A percentile compares a stretch with the other conserved stretches of the same genome.
Evolutionary conservation across 2,113 vertebrate genomes (phyloP).

Genomic region (Anhinga anhinga): DNA sequence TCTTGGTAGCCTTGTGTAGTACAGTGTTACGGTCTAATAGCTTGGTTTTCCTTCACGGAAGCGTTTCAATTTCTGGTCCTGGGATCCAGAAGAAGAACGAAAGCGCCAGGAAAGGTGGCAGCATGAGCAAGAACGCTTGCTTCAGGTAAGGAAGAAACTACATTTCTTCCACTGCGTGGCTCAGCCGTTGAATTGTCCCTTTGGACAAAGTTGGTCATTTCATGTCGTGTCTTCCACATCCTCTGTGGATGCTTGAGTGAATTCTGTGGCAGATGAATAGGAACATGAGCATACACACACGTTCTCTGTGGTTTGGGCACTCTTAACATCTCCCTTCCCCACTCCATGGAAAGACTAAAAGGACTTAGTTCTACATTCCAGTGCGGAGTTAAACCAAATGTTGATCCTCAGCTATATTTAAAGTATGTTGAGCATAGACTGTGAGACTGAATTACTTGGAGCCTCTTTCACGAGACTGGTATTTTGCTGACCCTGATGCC

Average conservation of each 20-base stretch:
- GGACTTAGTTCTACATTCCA: not conserved
- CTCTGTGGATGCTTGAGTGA: not conserved
- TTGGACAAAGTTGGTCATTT: not conserved
- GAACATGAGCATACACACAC: not conserved
- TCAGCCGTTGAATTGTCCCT: not conserved
- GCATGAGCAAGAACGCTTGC: conserved; percentile 92
- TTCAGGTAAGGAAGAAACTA: conserved; percentile 82
- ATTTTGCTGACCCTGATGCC: not conserved
- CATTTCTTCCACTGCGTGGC: not conserved
- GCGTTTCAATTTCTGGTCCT: conserved; percentile 88
- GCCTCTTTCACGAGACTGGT: not conserved
- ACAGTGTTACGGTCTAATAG: conserved; percentile 25
- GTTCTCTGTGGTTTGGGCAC: not conserved
- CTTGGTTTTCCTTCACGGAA: conserved; percentile 62
- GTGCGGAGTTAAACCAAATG: not conserved
- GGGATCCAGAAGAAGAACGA: conserved; percentile 97
- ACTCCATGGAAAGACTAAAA: not conserved
- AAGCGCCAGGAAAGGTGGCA: conserved; percentile 95
- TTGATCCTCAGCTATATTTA: not conserved
- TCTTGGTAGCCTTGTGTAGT: not conserved
- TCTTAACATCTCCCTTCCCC: not conserved
- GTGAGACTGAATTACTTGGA: not conserved
- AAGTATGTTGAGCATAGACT: not conserved
- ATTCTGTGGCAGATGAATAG: not conserved
- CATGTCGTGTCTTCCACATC: not conserved